These are phyloP conservation scores for Talpa occidentalis DNA, from an alignment of 2,113 vertebrate genomes.

Conservation along the genomic window DNA sequence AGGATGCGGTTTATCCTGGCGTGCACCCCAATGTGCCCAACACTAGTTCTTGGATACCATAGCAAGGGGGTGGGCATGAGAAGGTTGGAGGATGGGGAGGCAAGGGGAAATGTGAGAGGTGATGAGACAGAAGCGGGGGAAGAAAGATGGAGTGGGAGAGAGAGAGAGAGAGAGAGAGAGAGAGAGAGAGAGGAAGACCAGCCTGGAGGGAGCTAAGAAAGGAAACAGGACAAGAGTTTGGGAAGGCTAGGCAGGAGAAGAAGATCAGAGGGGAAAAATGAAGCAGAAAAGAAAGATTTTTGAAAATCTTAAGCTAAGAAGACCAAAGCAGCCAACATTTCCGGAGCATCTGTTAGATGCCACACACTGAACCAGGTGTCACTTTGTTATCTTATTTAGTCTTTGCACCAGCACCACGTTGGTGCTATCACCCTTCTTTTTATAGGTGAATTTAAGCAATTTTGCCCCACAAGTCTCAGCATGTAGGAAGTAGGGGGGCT, in stretches of 20 bases:
- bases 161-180: neutral
- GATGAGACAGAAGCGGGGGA: neutral
- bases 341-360: neutral
- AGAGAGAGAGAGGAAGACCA: neutral
- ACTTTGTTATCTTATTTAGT: neutral
- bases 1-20: neutral
- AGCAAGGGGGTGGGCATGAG: neutral
- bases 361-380: neutral
- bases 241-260: neutral
- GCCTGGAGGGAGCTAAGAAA: neutral
- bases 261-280: neutral
- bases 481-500: neutral
- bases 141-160: neutral
- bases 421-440: neutral
- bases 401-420: neutral
- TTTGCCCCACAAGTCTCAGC: neutral
- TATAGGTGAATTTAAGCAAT: neutral
- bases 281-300: neutral
- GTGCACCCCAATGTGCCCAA: rapidly evolving
- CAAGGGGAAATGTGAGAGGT: neutral
- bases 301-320: neutral
- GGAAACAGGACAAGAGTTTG: neutral
- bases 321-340: neutral
- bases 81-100: neutral
- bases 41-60: neutral